Base-by-base conservation (phyloP, 2,113 vertebrate genomes). In the Melierax canorus region DNA sequence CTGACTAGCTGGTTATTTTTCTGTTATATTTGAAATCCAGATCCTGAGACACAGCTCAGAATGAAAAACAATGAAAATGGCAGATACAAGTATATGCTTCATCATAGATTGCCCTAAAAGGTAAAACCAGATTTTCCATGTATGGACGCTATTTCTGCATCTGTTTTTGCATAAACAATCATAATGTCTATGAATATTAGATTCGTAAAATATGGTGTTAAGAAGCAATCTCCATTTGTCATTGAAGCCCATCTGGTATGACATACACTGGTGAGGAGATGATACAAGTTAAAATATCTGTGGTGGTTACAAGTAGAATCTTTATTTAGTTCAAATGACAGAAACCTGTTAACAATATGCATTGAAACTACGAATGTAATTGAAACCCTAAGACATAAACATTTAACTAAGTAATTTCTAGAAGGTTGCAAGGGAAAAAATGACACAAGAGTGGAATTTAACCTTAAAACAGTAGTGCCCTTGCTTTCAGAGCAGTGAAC, bases 301-400 rank as follows among this genome's bases (percentile, higher is more conserved):
- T 12, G 45, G 8, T 51, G 45, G 7, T 55, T 86, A 68, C 34
- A 86, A 81, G 64, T 1, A 84, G 46, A 69, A 67, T n/a, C 21
- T 95, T 96, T 94, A 92, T 79, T 93, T 67, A 43, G n/a, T 53
- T 77, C 63, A 55, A 77, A 86, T 46, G 32, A 75, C 55, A 92
- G 48, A 74, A 73, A 69, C 13, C 18, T 11, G 17, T 41, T 39
- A 62, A 62, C 58, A 60, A 27, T 74, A 36, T n/a, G 10, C 45
- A 68, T 39, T 78, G 45, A 82, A 88, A 64, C 27, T 41, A 85
- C 0, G 3, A 50, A 66, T 75, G 30, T 66, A 92, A 72, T 15
- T 15, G 34, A 68, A 80, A 78, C 51, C 12, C 21, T 50, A 50
- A 55, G 45, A 45, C 4, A 55, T 4, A 79, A 88, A 77, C 26